Conservation (phyloP, 2,888 invertebrate genomes). For the Clepsis dumicolana region DNA sequence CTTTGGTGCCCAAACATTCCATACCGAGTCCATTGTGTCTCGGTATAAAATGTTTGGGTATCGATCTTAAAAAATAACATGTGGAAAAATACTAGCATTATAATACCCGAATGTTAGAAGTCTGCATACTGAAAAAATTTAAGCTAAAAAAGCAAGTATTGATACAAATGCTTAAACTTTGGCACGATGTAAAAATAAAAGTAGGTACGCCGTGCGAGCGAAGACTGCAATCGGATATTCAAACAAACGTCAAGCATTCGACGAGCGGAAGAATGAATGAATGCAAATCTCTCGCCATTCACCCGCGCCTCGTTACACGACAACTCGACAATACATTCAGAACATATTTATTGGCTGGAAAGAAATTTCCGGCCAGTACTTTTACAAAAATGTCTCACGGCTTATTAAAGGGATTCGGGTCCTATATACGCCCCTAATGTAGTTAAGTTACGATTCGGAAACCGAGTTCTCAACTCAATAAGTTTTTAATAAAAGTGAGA, state of each 20-base stretch:
- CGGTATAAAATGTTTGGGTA: too few relatives aligned
- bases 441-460: constrained; percentile 44
- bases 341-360: constrained; percentile 41
- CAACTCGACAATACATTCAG: constrained; percentile 52
- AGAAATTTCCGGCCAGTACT: constrained; percentile 33
- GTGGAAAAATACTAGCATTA: too few relatives aligned
- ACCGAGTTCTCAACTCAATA: constrained; percentile 59
- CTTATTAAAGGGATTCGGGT: constrained; percentile 41
- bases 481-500: constrained; percentile 82
- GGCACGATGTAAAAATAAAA: constrained; percentile 48
- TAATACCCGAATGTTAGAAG: background rate
- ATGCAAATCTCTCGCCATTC: constrained; percentile 61
- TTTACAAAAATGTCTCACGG: constrained; percentile 21
- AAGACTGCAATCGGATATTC: constrained; percentile 73
- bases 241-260: constrained; percentile 69
- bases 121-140: constrained; percentile 24
- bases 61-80: too few relatives aligned
- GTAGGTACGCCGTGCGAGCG: constrained; percentile 54
- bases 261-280: constrained; percentile 62
- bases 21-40: too few relatives aligned
- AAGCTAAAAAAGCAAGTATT: constrained; percentile 32
- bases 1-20: too few relatives aligned
- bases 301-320: constrained; percentile 45
- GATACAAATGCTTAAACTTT: constrained; percentile 34
- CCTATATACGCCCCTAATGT: constrained; percentile 10